phyloP scores from a whole-genome alignment of 1,140 invertebrate species.

The Musca domestica region DNA sequence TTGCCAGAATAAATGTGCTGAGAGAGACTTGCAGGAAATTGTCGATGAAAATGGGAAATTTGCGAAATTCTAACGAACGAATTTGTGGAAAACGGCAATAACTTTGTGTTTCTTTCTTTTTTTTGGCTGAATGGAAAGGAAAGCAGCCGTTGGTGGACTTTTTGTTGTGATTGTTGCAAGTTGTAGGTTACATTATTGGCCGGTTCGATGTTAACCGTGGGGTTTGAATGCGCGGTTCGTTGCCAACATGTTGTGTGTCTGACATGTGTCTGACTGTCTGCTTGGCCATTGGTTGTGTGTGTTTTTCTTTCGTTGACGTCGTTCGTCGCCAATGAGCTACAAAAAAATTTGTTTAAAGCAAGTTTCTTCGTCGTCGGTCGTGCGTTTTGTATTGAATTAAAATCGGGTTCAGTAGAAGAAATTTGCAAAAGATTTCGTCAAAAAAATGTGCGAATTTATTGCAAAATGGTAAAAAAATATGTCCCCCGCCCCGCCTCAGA shows the following conservation, averaged over 20 bases:
- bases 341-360: slow-evolving; percentile 29
- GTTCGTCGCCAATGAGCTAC: slow-evolving; percentile 14
- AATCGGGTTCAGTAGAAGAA: slow-evolving; percentile 28
- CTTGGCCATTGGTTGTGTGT: background rate
- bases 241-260: background rate
- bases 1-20: too few species aligned
- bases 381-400: slow-evolving; percentile 28
- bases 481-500: too few species aligned
- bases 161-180: background rate
- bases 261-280: background rate
- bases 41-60: too few species aligned
- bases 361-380: slow-evolving; percentile 30
- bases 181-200: background rate
- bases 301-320: slow-evolving; percentile 20
- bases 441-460: slow-evolving; percentile 28
- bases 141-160: too few species aligned
- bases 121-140: too few species aligned
- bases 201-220: background rate
- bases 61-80: too few species aligned
- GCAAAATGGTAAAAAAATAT: slow-evolving; percentile 28
- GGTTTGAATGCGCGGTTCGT: background rate
- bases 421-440: slow-evolving; percentile 29
- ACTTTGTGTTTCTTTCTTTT: too few species aligned
- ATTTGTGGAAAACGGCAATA: too few species aligned
- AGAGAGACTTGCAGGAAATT: too few species aligned